Conservation (phyloP, 2,113 vertebrate species). For the Cacatua alba region DNA sequence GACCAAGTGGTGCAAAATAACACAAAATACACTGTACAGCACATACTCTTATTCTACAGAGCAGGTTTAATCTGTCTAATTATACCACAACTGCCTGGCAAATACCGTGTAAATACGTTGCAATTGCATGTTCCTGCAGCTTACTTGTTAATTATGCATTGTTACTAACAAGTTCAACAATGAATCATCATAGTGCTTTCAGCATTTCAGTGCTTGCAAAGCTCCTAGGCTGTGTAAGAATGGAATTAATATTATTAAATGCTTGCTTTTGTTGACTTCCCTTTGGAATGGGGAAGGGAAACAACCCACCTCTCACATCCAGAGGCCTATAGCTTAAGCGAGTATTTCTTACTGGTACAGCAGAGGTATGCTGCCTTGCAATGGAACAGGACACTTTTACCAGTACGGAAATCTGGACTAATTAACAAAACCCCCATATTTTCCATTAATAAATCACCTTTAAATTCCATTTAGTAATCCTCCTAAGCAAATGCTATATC, state of each 20-base stretch:
- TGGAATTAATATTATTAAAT: not conserved
- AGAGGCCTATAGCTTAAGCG: not conserved
- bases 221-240: not conserved
- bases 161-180: slow-evolving; percentile 18
- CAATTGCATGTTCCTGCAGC: slow-evolving; percentile 1
- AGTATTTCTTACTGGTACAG: not conserved
- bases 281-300: not conserved
- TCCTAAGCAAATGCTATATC: not conserved
- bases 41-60: not conserved
- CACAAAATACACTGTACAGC: not conserved
- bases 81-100: not conserved
- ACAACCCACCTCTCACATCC: not conserved
- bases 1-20: not conserved
- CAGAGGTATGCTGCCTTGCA: not conserved
- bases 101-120: not conserved
- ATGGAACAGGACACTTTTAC: not conserved
- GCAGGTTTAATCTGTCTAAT: not conserved
- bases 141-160: slow-evolving; percentile 21
- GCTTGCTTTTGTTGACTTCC: not conserved
- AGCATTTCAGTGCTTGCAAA: not conserved
- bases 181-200: slow-evolving; percentile 13
- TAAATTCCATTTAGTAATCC: not conserved
- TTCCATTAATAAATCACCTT: not conserved
- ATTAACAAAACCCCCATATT: not conserved
- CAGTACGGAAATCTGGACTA: not conserved